A percentile compares a stretch with the other conserved stretches of the same genome.
phyloP scores from a whole-genome alignment of 2,888 invertebrate genomes.

The Acanthosepion pharaonis region DNA sequence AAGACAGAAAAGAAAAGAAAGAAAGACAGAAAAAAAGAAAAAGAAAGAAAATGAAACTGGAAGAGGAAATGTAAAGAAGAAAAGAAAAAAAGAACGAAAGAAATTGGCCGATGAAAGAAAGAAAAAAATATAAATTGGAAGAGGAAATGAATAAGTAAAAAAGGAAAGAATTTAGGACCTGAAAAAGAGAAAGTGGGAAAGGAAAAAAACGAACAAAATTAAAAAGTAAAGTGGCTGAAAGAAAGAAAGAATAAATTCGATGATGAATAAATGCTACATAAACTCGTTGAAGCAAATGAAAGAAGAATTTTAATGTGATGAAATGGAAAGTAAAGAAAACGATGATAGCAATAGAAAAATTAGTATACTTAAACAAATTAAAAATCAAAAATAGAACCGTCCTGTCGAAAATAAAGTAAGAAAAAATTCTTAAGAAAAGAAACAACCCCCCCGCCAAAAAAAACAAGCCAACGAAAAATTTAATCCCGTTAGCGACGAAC shows the following conservation, averaged over 20 bases:
- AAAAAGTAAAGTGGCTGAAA: no score
- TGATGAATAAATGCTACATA: no score
- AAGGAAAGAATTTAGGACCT: not conserved
- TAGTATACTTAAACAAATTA: not conserved
- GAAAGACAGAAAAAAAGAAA: not conserved
- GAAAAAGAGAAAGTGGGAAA: no score
- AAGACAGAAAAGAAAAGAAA: no score
- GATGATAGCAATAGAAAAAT: not conserved
- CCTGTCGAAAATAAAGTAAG: not conserved
- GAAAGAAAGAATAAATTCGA: not conserved
- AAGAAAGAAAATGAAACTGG: not conserved
- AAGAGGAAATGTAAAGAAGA: not conserved
- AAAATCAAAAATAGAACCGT: not conserved
- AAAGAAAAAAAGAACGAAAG: no score
- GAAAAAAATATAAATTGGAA: not conserved
- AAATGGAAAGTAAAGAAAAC: not conserved
- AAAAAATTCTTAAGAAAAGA: not conserved
- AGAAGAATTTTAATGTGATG: not conserved
- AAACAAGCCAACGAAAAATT: not conserved
- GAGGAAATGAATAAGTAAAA: not conserved
- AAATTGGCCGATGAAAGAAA: not conserved
- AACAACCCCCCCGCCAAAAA: no score
- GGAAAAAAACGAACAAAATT: no score
- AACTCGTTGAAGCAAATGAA: not conserved
- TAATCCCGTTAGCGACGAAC: no score